Evolutionary conservation across 1,140 invertebrate species (phyloP), one percentile per base, ranked within the genome.

Genomic region (Potamilus streckersoni): DNA sequence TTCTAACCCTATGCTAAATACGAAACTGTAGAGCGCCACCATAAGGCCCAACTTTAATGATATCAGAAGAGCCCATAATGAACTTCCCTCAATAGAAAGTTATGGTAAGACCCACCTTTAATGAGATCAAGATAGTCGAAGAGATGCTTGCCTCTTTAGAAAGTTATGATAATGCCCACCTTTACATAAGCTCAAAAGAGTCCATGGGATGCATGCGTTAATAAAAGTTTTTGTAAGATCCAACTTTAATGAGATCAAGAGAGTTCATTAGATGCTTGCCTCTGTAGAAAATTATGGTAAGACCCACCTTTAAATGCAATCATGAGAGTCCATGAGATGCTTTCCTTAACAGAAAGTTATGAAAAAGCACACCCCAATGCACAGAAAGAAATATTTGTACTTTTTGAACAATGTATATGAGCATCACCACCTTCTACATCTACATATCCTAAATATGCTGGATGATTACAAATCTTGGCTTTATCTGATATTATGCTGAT

Each of bases 61-160:
- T 91, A 93, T 96, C 0, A 92, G 94, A 85, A 91, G 95, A 72
- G 94, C 96, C 2, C 93, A 95, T 84, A 91, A 93, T 60, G 90
- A 94, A 70, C 86, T 97, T 6, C 91, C 93, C n/a, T 93, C 92
- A 64, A 90, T 95, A 67, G 93, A 94, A 86, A 92, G 94, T 76
- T 95, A 95, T 90, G 94, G 95, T 89, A 81, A 80, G 95, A 82
- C 94, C 96, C 6, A 96, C 94, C 2, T 95, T 93, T 80, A 94
- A 92, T 71, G 96, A 97, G 91, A 93, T 96, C 0, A 92, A 94
- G 86, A 91, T 95, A 73, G 94, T 96, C 2, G 93, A 95, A 84
- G 91, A 93, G 61, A 90, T 94, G 71, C 86, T 97, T 8, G 91
- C 93, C n/a, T 93, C 92, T 65, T 90, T 95, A 68, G 93, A 94